A percentile compares a stretch with the other conserved stretches of the same genome.
Conservation (phyloP, 2,113 vertebrate genomes). For the Antigone vipio region DNA sequence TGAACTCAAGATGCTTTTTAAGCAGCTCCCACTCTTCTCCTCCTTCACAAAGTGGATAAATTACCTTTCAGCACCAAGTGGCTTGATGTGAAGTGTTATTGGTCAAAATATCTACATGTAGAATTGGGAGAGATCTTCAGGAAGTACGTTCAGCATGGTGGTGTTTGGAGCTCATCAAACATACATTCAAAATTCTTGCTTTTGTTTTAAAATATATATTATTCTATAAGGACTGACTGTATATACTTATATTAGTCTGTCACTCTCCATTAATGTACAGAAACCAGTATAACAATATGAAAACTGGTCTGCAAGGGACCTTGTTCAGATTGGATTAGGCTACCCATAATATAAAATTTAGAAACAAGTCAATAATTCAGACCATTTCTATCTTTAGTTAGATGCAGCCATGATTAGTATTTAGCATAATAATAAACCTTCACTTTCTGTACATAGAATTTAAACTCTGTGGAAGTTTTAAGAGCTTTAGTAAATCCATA, state of each 20-base stretch:
- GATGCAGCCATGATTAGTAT: background rate
- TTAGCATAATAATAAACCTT: background rate
- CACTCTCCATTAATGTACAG: background rate
- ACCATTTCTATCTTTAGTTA: background rate
- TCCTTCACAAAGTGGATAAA: background rate
- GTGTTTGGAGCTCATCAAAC: background rate
- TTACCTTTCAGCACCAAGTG: background rate
- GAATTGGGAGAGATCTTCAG: background rate
- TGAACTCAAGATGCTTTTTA: background rate
- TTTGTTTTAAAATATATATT: background rate
- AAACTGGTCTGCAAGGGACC: background rate
- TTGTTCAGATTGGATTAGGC: background rate
- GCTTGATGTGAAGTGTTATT: background rate
- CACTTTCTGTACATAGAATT: background rate
- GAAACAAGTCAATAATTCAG: background rate
- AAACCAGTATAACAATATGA: background rate
- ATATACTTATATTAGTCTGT: background rate
- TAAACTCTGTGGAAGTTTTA: background rate
- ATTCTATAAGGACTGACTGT: background rate
- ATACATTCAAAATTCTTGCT: background rate
- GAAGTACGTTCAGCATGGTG: background rate
- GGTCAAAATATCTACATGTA: background rate
- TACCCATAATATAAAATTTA: background rate
- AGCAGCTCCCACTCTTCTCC: background rate
- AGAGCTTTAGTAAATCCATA: background rate